A percentile compares a stretch with the other conserved stretches of the same genome.
Conservation (phyloP, 2,113 vertebrate genomes). For the Carassius gibelio region DNA sequence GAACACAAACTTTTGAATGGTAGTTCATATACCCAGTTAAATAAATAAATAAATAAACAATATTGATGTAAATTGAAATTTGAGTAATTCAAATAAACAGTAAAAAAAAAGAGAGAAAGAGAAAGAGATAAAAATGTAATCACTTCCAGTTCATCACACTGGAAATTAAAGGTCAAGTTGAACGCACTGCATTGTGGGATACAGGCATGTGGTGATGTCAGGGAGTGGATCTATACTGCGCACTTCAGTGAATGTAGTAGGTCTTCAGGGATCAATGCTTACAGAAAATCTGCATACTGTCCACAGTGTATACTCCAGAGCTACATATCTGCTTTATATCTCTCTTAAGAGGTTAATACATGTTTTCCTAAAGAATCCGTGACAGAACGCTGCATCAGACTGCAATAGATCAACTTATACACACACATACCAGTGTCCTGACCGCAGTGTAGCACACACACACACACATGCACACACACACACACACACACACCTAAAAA, state of each 20-base stretch:
- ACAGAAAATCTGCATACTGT: neutral
- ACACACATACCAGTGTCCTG: neutral
- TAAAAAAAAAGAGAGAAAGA: neutral
- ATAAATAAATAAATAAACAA: no score
- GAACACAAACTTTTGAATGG: no score
- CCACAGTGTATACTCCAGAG: neutral
- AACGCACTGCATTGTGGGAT: neutral
- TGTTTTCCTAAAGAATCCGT: neutral
- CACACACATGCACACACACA: conserved; percentile 5
- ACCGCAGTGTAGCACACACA: conserved; percentile 8
- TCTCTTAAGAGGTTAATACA: neutral
- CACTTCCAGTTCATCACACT: neutral
- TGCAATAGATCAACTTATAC: conserved; percentile 1
- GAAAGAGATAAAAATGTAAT: neutral
- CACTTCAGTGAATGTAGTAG: neutral
- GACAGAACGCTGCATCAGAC: neutral
- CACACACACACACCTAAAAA: neutral
- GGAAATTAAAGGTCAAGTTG: neutral
- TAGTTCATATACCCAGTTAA: no score
- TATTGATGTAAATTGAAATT: no score
- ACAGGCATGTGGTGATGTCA: neutral
- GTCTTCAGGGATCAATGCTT: neutral
- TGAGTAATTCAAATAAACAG: neutral
- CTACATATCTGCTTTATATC: neutral
- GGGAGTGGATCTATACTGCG: neutral